Percentiles rank a stretch among this genome's conserved stretches.
phyloP scores from a whole-genome alignment of 2,113 vertebrate genomes.

The Oryzias woworae region DNA sequence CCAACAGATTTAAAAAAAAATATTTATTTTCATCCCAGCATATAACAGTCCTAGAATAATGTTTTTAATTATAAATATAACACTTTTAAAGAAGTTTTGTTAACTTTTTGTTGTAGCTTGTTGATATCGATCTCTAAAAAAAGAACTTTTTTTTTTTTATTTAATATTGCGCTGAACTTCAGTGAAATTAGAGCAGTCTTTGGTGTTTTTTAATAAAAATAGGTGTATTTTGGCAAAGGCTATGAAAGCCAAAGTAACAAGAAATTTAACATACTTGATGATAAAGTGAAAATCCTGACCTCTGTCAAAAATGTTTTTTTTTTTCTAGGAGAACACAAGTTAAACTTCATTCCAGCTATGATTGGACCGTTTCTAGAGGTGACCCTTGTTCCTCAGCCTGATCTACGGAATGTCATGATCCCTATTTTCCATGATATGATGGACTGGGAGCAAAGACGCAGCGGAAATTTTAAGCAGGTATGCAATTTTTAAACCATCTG shows the following conservation, averaged over 20 bases:
- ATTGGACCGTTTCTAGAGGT: slow-evolving; percentile 98
- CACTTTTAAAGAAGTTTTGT: no score
- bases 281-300: slow-evolving; percentile 5
- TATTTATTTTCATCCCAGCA: no score
- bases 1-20: no score
- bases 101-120: no score
- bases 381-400: slow-evolving; percentile 95
- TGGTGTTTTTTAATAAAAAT: neutral
- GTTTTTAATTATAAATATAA: no score
- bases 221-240: no score
- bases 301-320: slow-evolving; percentile 1
- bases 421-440: slow-evolving; percentile 99
- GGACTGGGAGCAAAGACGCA: slow-evolving; percentile 97
- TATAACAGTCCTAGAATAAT: no score
- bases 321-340: slow-evolving; percentile 91
- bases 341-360: slow-evolving; percentile 97
- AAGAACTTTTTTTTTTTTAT: no score
- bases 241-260: no score
- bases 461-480: slow-evolving; percentile 98
- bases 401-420: slow-evolving; percentile 98
- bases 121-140: no score
- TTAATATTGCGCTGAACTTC: no score
- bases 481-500: neutral
- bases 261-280: neutral
- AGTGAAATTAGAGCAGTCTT: neutral